These are phyloP conservation scores for Lagria hirta DNA, from an alignment of 2,888 invertebrate species.

Conservation along the genomic window DNA sequence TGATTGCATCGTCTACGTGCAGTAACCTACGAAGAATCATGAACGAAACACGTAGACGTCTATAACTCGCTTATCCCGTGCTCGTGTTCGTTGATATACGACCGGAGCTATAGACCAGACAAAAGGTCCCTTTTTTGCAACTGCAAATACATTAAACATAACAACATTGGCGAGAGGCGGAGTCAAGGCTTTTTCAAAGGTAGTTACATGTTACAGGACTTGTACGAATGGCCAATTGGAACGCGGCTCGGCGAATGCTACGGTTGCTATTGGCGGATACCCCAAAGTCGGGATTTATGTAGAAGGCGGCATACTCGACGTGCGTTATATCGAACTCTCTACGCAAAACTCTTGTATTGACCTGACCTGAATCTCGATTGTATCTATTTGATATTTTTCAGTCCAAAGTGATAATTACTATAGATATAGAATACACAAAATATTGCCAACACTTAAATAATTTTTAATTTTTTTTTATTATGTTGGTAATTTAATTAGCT, in stretches of 20 bases:
- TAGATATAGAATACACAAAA: too few species aligned
- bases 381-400: too few species aligned
- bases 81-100: conserved; percentile 42
- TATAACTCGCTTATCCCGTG: too few species aligned
- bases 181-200: conserved; percentile 42
- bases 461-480: too few species aligned
- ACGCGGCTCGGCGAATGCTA: conserved; percentile 15
- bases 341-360: too few species aligned
- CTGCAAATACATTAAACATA: conserved; percentile 52
- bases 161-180: conserved; percentile 47
- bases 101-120: conserved; percentile 41
- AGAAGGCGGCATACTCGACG: conserved; percentile 28
- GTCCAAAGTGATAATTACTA: not conserved
- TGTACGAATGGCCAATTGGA: conserved; percentile 36
- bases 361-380: conserved; percentile 2
- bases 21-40: too few species aligned
- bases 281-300: conserved; percentile 6
- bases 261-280: conserved; percentile 32
- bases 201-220: conserved; percentile 42
- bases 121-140: conserved; percentile 48
- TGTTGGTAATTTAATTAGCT: too few species aligned
- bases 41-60: too few species aligned
- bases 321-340: conserved; percentile 24
- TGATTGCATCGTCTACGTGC: too few species aligned
- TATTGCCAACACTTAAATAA: too few species aligned